Conservation (phyloP, 2,113 vertebrate species). For the Pitta sordida region DNA sequence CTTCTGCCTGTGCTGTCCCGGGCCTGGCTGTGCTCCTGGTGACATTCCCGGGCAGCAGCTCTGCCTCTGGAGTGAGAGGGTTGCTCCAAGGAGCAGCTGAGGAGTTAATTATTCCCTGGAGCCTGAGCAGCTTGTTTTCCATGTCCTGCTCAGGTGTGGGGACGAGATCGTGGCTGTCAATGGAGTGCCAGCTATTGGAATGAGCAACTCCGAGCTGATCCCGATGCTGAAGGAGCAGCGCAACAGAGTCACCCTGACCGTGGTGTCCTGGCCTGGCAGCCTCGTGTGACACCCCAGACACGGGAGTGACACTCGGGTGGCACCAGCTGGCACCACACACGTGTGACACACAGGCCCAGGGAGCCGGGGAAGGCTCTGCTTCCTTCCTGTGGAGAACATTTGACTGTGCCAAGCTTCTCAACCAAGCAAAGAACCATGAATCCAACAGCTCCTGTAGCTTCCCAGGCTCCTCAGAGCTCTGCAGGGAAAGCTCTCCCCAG, state of each 20-base stretch:
- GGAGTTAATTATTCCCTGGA: no score
- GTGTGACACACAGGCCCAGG: rapidly evolving
- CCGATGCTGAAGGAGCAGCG: constrained; percentile 92
- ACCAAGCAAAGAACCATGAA: neutral
- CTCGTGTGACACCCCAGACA: constrained; percentile 67
- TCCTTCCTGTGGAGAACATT: neutral
- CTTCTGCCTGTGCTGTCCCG: neutral
- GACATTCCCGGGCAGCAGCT: no score
- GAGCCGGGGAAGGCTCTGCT: neutral
- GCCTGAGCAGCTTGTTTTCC: neutral
- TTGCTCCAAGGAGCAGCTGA: no score
- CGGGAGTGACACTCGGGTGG: no score
- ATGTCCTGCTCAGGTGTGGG: constrained; percentile 78
- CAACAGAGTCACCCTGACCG: constrained; percentile 87
- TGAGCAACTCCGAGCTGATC: constrained; percentile 91
- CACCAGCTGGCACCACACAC: neutral
- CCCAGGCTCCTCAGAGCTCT: neutral
- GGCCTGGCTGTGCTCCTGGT: neutral
- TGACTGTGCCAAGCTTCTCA: neutral
- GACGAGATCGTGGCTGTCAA: constrained; percentile 94
- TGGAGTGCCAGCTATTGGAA: constrained; percentile 83
- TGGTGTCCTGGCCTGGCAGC: constrained; percentile 92
- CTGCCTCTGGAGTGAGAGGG: no score
- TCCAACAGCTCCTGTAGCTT: neutral
- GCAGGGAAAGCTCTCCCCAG: neutral